Percentiles rank a stretch among this genome's conserved stretches.
phyloP scores from a whole-genome alignment of 2,797 vertebrate genomes.

The Pseudopleuronectes americanus region DNA sequence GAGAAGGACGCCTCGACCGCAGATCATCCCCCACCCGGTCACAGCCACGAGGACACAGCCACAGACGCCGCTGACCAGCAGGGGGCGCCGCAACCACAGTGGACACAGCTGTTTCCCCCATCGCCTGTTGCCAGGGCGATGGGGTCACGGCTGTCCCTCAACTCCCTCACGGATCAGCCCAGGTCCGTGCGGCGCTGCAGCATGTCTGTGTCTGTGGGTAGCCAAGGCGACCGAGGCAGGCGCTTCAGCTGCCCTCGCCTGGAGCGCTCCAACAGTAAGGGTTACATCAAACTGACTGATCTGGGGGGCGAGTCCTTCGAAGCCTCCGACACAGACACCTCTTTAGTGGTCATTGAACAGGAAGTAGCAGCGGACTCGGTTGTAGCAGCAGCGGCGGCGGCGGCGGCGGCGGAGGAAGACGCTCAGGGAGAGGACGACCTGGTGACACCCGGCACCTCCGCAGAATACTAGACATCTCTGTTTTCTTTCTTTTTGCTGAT shows the following conservation, averaged over 20 bases:
- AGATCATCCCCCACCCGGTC: slow-evolving; percentile 42
- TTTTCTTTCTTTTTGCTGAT: slow-evolving; percentile 10
- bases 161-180: slow-evolving; percentile 82
- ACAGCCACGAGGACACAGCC: slow-evolving; percentile 44
- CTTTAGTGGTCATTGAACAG: slow-evolving; percentile 71
- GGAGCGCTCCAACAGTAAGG: slow-evolving; percentile 92
- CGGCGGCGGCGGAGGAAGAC: slow-evolving; percentile 52
- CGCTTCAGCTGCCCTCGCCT: slow-evolving; percentile 88
- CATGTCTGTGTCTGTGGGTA: slow-evolving; percentile 69
- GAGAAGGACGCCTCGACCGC: slow-evolving; percentile 51
- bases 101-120: slow-evolving; percentile 77
- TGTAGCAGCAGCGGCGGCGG: not conserved
- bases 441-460: slow-evolving; percentile 56
- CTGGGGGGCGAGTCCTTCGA: slow-evolving; percentile 89
- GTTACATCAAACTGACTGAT: slow-evolving; percentile 92
- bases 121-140: slow-evolving; percentile 71
- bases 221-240: slow-evolving; percentile 78
- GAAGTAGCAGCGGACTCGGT: slow-evolving; percentile 48
- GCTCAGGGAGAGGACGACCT: slow-evolving; percentile 68
- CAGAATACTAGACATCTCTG: slow-evolving; percentile 62
- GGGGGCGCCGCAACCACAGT: slow-evolving; percentile 31
- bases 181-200: slow-evolving; percentile 73
- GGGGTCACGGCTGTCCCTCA: slow-evolving; percentile 82
- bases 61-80: slow-evolving; percentile 41
- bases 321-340: slow-evolving; percentile 80